These are phyloP conservation scores for Xestobium rufovillosum DNA, from an alignment of 2,888 invertebrate genomes.

Conservation along the genomic window DNA sequence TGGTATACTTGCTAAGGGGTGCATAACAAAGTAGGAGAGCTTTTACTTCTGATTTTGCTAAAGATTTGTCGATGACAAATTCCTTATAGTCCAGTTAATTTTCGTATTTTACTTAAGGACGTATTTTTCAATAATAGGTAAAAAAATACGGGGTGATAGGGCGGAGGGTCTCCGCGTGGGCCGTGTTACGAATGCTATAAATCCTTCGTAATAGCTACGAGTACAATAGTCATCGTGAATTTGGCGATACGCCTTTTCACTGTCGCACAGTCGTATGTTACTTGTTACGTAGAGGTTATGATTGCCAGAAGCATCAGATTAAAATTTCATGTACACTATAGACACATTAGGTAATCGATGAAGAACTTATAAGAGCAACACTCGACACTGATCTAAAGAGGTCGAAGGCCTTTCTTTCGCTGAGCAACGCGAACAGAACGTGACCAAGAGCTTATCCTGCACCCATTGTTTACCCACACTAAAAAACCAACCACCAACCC, in stretches of 20 bases:
- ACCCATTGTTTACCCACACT: no score
- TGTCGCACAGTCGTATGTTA: slow-evolving; percentile 33
- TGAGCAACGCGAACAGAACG: no score
- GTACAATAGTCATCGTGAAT: slow-evolving; percentile 43
- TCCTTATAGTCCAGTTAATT: no score
- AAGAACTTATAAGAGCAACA: no score
- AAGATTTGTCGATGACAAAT: slow-evolving; percentile 21
- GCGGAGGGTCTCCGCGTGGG: slow-evolving; percentile 24
- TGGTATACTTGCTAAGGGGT: slow-evolving; percentile 39
- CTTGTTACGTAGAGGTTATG: slow-evolving; percentile 1
- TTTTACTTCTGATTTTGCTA: slow-evolving; percentile 40
- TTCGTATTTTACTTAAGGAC: no score
- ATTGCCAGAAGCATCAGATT: background rate
- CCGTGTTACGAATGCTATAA: slow-evolving; percentile 43
- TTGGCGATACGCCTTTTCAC: slow-evolving; percentile 44
- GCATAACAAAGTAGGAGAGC: slow-evolving; percentile 43
- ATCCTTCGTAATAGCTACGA: slow-evolving; percentile 43
- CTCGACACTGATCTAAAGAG: background rate
- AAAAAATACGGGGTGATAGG: slow-evolving; percentile 15
- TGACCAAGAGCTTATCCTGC: no score
- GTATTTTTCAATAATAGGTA: slow-evolving; percentile 16
- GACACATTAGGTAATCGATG: background rate
- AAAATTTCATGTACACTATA: no score
- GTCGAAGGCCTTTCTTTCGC: slow-evolving; percentile 2
- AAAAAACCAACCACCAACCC: no score